Conservation (phyloP, 2,797 vertebrate genomes). For the Hypotaenidia okinawae region DNA sequence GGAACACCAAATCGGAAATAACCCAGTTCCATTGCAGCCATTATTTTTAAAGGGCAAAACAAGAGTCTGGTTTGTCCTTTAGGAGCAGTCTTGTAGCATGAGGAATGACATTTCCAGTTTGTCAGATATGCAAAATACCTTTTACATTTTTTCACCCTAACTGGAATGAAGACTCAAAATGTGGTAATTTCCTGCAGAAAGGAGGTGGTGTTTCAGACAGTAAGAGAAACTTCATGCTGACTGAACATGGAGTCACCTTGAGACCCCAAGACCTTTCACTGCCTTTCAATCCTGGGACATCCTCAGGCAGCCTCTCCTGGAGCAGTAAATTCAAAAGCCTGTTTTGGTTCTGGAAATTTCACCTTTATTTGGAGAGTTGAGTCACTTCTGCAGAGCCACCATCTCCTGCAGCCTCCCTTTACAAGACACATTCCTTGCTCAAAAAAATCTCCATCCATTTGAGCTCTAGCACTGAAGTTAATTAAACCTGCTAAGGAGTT, state of each 20-base stretch:
- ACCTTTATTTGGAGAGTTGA: background rate
- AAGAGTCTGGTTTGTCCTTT: background rate
- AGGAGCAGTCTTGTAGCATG: background rate
- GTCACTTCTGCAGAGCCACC: background rate
- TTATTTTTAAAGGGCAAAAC: background rate
- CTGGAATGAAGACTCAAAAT: background rate
- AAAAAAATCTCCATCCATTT: background rate
- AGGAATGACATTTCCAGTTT: background rate
- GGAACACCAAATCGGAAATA: background rate
- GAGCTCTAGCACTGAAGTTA: background rate
- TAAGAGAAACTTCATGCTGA: background rate
- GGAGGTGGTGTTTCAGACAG: background rate
- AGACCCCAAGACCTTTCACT: background rate
- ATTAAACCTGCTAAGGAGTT: background rate
- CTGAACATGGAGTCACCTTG: background rate
- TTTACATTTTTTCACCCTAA: background rate
- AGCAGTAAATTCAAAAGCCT: background rate
- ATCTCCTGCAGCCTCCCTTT: background rate
- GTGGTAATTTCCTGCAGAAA: background rate
- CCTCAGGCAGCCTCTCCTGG: background rate
- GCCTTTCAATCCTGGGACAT: background rate
- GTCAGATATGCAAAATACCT: background rate
- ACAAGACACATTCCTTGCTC: background rate
- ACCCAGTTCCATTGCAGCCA: background rate
- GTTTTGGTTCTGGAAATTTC: background rate